Conservation (phyloP, 2,797 vertebrate genomes). For the Pipistrellus pygmaeus region DNA sequence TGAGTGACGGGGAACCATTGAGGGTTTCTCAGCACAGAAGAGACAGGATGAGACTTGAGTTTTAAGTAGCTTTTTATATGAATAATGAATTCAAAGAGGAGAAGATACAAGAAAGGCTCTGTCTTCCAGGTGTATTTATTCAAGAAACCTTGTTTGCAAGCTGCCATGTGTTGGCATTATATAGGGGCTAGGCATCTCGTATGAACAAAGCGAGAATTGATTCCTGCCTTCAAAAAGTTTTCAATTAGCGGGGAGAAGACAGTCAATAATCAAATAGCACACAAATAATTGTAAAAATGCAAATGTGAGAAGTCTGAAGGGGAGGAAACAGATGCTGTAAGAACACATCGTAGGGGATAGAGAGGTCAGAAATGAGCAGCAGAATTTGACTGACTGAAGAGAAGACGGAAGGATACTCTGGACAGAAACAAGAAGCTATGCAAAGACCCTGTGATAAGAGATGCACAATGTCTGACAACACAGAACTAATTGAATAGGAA, state of each 20-base stretch:
- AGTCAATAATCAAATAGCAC: background rate
- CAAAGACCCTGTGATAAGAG: background rate
- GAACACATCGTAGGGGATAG: background rate
- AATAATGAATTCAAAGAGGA: conserved; percentile 13
- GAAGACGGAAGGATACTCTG: background rate
- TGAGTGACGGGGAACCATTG: background rate
- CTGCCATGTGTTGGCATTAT: background rate
- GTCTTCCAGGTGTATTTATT: background rate
- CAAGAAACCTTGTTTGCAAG: background rate
- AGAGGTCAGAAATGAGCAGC: background rate
- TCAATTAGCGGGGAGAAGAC: background rate
- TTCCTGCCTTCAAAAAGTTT: background rate
- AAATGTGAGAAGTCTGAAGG: background rate
- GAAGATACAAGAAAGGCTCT: background rate
- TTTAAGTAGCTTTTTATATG: conserved; percentile 9
- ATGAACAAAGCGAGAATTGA: background rate
- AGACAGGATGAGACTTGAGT: background rate
- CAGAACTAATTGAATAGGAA: background rate
- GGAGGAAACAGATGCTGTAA: background rate
- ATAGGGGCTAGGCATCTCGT: background rate
- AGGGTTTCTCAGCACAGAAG: background rate
- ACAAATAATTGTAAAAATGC: background rate
- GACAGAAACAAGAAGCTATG: background rate
- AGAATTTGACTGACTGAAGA: background rate
- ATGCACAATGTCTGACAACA: background rate